A percentile compares a stretch with the other conserved stretches of the same genome.
Evolutionary conservation across 2,797 vertebrate species (phyloP).

Genomic region (Strix occidentalis): DNA sequence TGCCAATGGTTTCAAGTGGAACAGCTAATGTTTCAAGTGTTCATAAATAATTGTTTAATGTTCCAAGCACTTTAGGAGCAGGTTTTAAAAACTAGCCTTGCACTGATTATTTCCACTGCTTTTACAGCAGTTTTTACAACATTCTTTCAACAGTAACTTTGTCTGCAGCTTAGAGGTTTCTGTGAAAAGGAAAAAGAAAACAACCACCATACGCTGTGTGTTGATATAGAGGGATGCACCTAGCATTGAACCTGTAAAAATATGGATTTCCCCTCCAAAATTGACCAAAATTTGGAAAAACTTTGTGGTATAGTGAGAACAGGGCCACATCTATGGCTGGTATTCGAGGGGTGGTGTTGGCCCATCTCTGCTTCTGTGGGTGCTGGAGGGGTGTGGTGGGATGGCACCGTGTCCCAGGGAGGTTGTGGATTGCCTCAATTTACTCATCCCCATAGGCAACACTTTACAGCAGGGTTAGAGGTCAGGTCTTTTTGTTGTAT

Average conservation of each 20-base stretch:
- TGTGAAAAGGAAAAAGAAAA: not conserved
- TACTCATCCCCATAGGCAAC: fast-evolving
- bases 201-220: not conserved
- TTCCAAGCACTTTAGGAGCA: constrained; percentile 64
- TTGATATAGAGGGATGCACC: not conserved
- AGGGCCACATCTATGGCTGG: no score
- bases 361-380: fast-evolving
- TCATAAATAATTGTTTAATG: constrained; percentile 73
- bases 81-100: constrained; percentile 61
- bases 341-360: no score
- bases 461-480: not conserved
- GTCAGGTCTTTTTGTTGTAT: not conserved
- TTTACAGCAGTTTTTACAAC: not conserved
- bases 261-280: not conserved
- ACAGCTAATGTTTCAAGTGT: constrained; percentile 69
- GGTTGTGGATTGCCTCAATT: not conserved
- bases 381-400: not conserved
- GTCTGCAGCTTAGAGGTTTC: not conserved
- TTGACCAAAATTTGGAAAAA: not conserved
- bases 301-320: not conserved
- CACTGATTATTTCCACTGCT: constrained; percentile 52
- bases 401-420: not conserved
- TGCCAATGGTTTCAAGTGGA: constrained; percentile 67
- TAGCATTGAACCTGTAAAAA: not conserved
- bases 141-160: constrained; percentile 4